Base-by-base conservation (phyloP, 2,888 invertebrate species). In the Perizoma affinitatum region DNA sequence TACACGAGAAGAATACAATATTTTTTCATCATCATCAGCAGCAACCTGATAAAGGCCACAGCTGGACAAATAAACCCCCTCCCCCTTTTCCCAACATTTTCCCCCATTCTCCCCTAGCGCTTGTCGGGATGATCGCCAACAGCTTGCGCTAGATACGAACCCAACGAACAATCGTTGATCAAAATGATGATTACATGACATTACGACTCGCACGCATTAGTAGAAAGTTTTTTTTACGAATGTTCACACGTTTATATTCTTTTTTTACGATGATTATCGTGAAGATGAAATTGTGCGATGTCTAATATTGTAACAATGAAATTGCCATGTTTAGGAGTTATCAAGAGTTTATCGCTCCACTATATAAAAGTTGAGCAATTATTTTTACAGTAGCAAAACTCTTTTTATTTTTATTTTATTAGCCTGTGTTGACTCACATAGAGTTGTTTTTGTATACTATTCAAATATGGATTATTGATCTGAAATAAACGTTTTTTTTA, bases 261-360 rank as follows among this genome's bases (percentile, higher is more conserved):
- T 68, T n/a, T 44, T 67, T 60, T 65, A 66, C 63, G 67, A 67
- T 67, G 69, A 55, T 63, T 66, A 67, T 66, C 58, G 49, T 44
- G 36, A 43, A 64, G 77, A 78, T 77, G 74, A 77, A 74, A 76
- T 71, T 68, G 58, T 54, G 34, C 51, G 77, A 76, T 78, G 47
- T 22, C 22, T 11, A 22, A 42, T 50, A 55, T 53, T 57, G 41
- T 49, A 51, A 65, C 65, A 63, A 60, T 45, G 53, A 61, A 67
- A 64, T 59, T 46, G 52, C 34, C 57, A 9, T 50, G 22, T 41
- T 61, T 10, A 43, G 43, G 34, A 51, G 34, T 49, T 49, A 56
- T 38, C 41, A 34, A 42, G 7, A 54, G 52, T 57, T 49, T 54
- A 55, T 47, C 51, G 58, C 50, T 55, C 49, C 34, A 55, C 40